Evolutionary conservation across 92 coral and sea anemone species (phyloP).

Genomic region (Desmophyllum pertusum): DNA sequence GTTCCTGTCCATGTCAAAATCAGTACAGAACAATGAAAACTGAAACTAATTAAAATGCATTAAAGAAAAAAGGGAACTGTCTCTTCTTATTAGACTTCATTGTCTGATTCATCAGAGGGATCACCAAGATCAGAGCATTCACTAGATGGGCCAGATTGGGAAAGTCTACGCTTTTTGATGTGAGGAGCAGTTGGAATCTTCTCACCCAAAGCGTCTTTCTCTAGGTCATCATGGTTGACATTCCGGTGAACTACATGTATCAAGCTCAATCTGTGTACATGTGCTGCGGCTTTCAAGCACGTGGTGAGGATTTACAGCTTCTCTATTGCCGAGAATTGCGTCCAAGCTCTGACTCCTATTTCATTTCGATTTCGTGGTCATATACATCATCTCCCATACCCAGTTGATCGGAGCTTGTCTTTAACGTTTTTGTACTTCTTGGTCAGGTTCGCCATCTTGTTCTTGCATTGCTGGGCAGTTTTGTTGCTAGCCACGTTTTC

Average conservation of each 20-base stretch:
- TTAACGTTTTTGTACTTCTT: conserved; percentile 53
- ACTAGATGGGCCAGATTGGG: not conserved
- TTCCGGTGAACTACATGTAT: not conserved
- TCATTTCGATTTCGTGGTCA: conserved; percentile 39
- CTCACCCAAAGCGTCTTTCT: not conserved
- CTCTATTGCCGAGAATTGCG: conserved; percentile 47
- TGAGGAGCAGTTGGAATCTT: not conserved
- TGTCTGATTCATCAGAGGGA: not conserved
- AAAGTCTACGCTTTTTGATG: not conserved
- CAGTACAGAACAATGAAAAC: too few species aligned
- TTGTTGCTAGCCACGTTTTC: conserved; percentile 41
- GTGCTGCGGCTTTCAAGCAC: not conserved
- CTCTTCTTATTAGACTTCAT: too few species aligned
- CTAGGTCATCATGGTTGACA: not conserved
- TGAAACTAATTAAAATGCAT: too few species aligned
- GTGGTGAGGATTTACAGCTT: conserved; percentile 34
- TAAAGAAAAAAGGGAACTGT: too few species aligned
- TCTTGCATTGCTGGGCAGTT: conserved; percentile 53
- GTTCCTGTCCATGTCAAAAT: too few species aligned
- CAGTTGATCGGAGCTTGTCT: conserved; percentile 39
- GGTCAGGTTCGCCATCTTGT: conserved; percentile 50
- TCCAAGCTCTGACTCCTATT: conserved; percentile 41
- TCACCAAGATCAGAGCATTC: not conserved
- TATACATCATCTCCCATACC: conserved; percentile 50
- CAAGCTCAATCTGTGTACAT: too few species aligned